Base-by-base conservation (phyloP, 2,888 invertebrate genomes). In the Brachypalpus laphriformis region DNA sequence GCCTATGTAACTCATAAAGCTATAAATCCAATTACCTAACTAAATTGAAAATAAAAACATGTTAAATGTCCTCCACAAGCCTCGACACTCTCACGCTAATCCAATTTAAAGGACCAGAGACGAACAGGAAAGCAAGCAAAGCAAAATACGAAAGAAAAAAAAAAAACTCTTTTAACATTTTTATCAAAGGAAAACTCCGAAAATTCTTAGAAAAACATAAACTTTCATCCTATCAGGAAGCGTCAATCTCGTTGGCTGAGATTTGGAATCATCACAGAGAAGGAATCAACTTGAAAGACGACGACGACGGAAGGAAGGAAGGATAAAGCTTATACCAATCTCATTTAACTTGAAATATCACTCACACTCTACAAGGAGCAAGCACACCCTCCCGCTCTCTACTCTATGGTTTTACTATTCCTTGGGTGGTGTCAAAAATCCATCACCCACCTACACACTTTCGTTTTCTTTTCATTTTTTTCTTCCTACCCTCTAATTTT, bases 251-350 rank as follows among this genome's bases (percentile, higher is more conserved):
- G 40, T 70, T 78, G 34, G 63, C 45, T 61, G 72, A 82, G 78
- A 82, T 78, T 78, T 72, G 16, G 45, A 66, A 74, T 70, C 74
- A 63, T 74, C 80, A 40, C 40, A 74, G 68, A 68, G 54, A 59
- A 57, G 56, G 61, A 74, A 80, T 83, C 83, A 75, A 83, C 80
- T 80, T 70, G 65, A 75, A 74, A 74, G 61, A 40, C 28, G 65
- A 59, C 54, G 45, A 37, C 14, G 16, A 57, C 65, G 75, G 81
- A 70, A 45, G 65, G 72, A 56, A 63, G 80, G 70, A 82, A 68
- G 81, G 68, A 82, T 82, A 70, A 56, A 59, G 74, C 83, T 82
- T 75, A 83, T 70, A 65, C 80, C 83, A 83, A 83, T 83, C 83
- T 63, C 83, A 80, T 83, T 83, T 83, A 70, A 74, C 70, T 75